These are phyloP conservation scores for Trachelipus rathkii DNA, from an alignment of 1,140 invertebrate species.

Conservation along the genomic window DNA sequence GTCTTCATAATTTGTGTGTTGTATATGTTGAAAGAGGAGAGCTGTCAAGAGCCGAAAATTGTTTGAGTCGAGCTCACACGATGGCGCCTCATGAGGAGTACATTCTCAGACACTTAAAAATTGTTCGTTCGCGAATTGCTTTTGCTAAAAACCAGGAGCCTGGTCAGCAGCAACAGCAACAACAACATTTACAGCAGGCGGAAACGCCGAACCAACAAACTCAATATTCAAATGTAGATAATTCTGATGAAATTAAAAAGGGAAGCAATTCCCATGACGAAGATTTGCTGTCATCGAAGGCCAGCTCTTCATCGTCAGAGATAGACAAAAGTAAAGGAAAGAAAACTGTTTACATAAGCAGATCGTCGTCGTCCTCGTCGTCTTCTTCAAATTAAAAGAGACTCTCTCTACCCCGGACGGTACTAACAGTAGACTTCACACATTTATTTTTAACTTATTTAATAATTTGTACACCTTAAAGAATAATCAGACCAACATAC, in stretches of 20 bases:
- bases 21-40: conserved; percentile 88
- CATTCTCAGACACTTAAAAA: conserved; percentile 78
- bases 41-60: conserved; percentile 73
- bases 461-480: too few relatives aligned
- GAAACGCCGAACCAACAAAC: conserved; percentile 26
- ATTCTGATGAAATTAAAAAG: background rate
- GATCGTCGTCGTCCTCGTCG: too few relatives aligned
- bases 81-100: conserved; percentile 85
- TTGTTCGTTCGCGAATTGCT: conserved; percentile 65
- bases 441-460: too few relatives aligned
- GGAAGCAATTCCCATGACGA: too few relatives aligned
- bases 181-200: conserved; percentile 29
- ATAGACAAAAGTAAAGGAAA: too few relatives aligned
- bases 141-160: conserved; percentile 36
- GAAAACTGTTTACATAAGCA: too few relatives aligned
- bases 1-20: conserved; percentile 91
- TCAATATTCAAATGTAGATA: conserved; percentile 14
- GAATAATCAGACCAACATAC: too few relatives aligned
- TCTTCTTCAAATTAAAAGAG: too few relatives aligned
- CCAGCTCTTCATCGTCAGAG: too few relatives aligned
- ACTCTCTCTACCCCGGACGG: too few relatives aligned
- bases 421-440: too few relatives aligned
- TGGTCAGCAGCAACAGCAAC: conserved; percentile 21
- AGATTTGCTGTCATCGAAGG: too few relatives aligned
- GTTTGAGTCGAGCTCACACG: conserved; percentile 70